These are phyloP conservation scores for Caranx ignobilis DNA, from an alignment of 2,113 vertebrate species.

Conservation along the genomic window DNA sequence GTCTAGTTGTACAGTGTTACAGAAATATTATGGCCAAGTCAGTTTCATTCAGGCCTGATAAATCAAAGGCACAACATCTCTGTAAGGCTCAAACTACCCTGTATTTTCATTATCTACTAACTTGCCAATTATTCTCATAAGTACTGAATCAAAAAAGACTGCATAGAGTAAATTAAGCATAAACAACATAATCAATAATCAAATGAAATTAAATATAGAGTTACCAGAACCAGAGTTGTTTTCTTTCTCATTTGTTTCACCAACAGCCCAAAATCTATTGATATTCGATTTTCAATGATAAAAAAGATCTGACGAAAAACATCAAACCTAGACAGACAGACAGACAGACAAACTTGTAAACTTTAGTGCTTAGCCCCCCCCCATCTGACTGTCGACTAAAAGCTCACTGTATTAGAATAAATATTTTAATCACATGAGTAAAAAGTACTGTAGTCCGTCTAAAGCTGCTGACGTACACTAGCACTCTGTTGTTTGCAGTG, in stretches of 20 bases:
- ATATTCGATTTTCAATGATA: too few relatives aligned
- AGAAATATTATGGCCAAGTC: not conserved
- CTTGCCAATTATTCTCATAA: not conserved
- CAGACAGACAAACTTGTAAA: not conserved
- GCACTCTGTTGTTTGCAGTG: conserved; percentile 1
- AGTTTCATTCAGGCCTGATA: too few relatives aligned
- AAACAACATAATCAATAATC: too few relatives aligned
- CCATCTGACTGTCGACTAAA: too few relatives aligned
- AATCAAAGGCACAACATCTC: not conserved
- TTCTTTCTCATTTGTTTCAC: too few relatives aligned
- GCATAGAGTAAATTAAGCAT: not conserved
- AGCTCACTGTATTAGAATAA: not conserved
- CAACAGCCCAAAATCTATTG: too few relatives aligned
- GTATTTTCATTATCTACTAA: not conserved
- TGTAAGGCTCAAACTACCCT: not conserved
- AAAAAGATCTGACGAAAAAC: too few relatives aligned
- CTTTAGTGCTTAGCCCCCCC: too few relatives aligned
- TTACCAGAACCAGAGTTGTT: too few relatives aligned
- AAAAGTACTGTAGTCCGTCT: not conserved
- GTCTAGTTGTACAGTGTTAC: not conserved
- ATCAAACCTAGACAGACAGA: too few relatives aligned
- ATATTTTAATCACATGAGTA: not conserved
- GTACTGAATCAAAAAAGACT: not conserved
- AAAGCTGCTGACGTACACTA: not conserved
- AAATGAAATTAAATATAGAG: not conserved